A percentile compares a stretch with the other conserved stretches of the same genome.
Conservation (phyloP, 2,113 vertebrate genomes). For the Cyprinus carpio region DNA sequence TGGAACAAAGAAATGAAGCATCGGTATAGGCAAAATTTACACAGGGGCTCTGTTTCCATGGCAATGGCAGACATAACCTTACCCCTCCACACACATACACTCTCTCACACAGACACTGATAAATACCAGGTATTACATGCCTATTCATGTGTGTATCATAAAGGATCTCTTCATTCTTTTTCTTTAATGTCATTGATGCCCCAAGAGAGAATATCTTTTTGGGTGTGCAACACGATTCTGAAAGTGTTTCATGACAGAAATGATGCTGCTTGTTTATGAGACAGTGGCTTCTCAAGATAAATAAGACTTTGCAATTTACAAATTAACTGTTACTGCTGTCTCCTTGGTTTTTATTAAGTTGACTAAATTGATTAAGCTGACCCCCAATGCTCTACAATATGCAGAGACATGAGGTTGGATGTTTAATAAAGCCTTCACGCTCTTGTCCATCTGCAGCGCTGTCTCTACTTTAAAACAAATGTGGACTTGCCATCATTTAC, state of each 20-base stretch:
- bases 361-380: conserved; percentile 20
- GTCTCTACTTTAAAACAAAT: conserved; percentile 9
- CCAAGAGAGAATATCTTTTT: background rate
- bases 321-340: background rate
- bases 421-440: background rate
- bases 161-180: background rate
- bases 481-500: conserved; percentile 18
- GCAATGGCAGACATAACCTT: conserved; percentile 12
- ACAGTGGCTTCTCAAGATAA: background rate
- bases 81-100: conserved; percentile 12
- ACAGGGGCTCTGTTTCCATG: conserved; percentile 7
- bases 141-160: background rate
- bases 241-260: background rate
- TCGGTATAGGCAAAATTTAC: background rate
- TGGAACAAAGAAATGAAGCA: conserved; percentile 9
- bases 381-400: background rate
- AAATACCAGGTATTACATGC: conserved; percentile 28
- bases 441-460: conserved; percentile 19
- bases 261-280: background rate
- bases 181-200: background rate
- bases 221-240: conserved; percentile 7
- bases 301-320: background rate
- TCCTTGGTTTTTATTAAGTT: background rate
- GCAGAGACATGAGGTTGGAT: conserved; percentile 15
- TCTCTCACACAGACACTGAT: background rate